phyloP scores from a whole-genome alignment of 2,113 vertebrate species.

The Trichechus manatus region DNA sequence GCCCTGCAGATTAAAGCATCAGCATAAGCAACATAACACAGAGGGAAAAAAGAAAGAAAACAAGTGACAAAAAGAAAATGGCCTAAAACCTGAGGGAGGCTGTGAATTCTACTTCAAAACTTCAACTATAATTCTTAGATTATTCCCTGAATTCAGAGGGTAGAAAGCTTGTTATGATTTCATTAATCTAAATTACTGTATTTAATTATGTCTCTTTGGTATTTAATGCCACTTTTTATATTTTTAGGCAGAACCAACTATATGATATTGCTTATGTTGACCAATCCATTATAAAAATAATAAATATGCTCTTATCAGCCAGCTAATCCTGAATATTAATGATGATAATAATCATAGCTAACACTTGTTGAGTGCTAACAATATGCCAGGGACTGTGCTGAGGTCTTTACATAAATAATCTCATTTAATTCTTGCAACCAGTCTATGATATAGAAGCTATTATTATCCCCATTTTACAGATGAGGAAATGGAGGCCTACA shows the following conservation, averaged over 20 bases:
- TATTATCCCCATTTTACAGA: constrained; percentile 84
- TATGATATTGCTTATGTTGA: not conserved
- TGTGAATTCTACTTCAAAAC: not conserved
- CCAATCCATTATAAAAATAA: constrained; percentile 27
- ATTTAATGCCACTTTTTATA: not conserved
- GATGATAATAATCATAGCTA: not conserved
- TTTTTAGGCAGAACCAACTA: constrained; percentile 25
- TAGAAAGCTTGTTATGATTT: not conserved
- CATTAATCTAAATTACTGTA: not conserved
- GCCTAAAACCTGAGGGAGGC: not conserved
- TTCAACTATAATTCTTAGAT: not conserved
- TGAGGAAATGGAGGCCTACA: constrained; percentile 66
- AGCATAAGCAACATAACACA: not conserved
- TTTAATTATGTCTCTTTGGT: not conserved
- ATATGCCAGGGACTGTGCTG: not conserved
- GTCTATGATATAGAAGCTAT: constrained; percentile 42
- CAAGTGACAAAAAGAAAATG: not conserved
- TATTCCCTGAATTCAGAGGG: not conserved
- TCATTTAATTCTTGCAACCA: not conserved
- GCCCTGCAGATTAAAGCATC: not conserved
- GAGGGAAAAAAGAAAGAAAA: constrained; percentile 28
- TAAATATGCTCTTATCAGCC: not conserved
- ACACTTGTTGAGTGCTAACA: not conserved
- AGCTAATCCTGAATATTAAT: not conserved
- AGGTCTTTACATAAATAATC: not conserved